These are phyloP conservation scores for Drosophila rhopaloa DNA, from an alignment of 1,140 invertebrate genomes.

Conservation along the genomic window DNA sequence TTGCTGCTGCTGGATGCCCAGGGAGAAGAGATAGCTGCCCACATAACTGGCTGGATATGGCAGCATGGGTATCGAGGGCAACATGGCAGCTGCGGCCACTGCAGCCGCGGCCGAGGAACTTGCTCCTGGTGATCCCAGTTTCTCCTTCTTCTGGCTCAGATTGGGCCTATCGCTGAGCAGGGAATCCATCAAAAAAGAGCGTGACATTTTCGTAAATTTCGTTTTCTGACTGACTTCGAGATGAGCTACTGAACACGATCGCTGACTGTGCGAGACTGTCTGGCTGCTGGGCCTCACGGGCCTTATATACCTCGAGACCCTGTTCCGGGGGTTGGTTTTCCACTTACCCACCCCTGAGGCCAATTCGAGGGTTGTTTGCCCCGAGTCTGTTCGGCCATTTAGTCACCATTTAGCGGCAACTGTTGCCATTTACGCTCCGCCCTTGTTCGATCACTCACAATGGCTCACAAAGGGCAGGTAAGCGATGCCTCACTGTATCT, in stretches of 20 bases:
- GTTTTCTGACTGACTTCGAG: constrained; percentile 1
- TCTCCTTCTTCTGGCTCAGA: constrained; percentile 85
- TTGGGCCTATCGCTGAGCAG: constrained; percentile 88
- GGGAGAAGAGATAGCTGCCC: constrained; percentile 87
- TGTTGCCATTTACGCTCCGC: constrained; percentile 82
- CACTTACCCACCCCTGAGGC: constrained; percentile 43
- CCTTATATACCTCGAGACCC: constrained; percentile 59
- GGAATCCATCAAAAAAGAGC: constrained; percentile 91
- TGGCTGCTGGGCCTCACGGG: constrained; percentile 32
- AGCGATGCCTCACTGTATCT: constrained; percentile 3
- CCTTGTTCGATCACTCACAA: constrained; percentile 66
- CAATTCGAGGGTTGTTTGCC: constrained; percentile 78
- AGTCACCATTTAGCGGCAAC: constrained; percentile 79
- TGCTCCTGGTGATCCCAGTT: constrained; percentile 49
- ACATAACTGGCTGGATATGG: constrained; percentile 87
- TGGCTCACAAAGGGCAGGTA: constrained; percentile 68
- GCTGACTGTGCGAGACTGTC: constrained; percentile 68
- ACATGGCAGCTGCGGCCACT: constrained; percentile 80
- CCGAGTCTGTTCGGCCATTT: constrained; percentile 55
- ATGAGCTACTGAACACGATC: constrained; percentile 67
- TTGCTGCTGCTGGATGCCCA: constrained; percentile 87
- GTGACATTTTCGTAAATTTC: constrained; percentile 86
- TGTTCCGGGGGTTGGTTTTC: constrained; percentile 51
- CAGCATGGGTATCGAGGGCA: constrained; percentile 86
- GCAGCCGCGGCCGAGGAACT: constrained; percentile 75